Base-by-base conservation (phyloP, 2,888 invertebrate species). In the Scrobipalpa atriplicella region DNA sequence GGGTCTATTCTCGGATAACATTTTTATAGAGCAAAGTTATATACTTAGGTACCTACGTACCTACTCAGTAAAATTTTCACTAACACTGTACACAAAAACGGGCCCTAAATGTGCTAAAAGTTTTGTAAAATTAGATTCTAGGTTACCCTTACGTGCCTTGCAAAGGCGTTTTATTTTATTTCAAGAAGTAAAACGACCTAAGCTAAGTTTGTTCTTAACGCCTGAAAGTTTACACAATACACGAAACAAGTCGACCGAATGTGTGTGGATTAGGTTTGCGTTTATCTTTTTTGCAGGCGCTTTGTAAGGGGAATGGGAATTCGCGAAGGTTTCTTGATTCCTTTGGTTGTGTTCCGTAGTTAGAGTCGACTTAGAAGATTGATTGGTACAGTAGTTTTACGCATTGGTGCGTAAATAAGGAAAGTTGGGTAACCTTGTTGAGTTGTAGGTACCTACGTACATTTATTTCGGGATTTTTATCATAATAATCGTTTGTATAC, bases 231-330 rank as follows among this genome's bases (percentile, higher is more conserved):
- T 47, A n/a, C n/a, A 16, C 47, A 16, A 16, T 16, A 47, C 29
- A 29, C 29, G 5, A 29, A 29, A 2, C 5, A 29, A 29, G 29
- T 47, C n/a, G 47, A 16, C 2, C n/a, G 47, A 47, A 16, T 47
- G 47, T 8, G 47, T 16, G 8, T 16, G 16, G 16, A 47, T n/a
- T 47, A n/a, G 13, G 29, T 29, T 47, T 47, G 47, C 47, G n/a
- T 47, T 47, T 47, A 47, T 47, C 47, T 47, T 47, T 47, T 47
- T 5, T 47, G 47, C 47, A 47, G 47, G 47, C 47, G 47, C n/a
- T 16, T 47, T 16, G 47, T 47, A 6, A 16, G 47, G 6, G 29
- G 29, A 29, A 29, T 29, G 29, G 29, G 29, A n/a, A 47, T 47
- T n/a, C 16, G 47, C n/a, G 47, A 47, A 43, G n/a, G n/a, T 47